These are phyloP conservation scores for Dryobates pubescens DNA, from an alignment of 2,797 vertebrate species.

Conservation along the genomic window DNA sequence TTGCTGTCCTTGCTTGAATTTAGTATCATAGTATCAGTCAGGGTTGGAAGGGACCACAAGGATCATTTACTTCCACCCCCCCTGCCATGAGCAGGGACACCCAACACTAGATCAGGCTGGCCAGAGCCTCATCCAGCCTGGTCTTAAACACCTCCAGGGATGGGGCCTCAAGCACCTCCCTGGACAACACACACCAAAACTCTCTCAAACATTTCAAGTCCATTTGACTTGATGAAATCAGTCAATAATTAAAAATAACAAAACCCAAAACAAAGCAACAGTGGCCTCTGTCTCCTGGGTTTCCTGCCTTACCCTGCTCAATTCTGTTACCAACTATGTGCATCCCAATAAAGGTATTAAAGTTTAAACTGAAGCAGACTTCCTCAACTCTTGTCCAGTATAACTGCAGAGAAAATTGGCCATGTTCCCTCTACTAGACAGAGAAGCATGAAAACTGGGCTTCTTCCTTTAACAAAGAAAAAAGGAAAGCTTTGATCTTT, in stretches of 20 bases:
- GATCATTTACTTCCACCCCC: too few relatives aligned
- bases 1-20: not conserved
- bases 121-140: too few relatives aligned
- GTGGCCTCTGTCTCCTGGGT: not conserved
- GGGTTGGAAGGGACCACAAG: too few relatives aligned
- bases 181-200: not conserved
- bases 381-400: constrained; percentile 40
- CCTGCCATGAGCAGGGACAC: too few relatives aligned
- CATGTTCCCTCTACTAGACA: constrained; percentile 43
- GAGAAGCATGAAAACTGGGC: constrained; percentile 42
- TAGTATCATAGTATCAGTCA: too few relatives aligned
- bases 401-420: constrained; percentile 47
- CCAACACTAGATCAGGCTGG: too few relatives aligned
- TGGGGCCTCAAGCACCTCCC: too few relatives aligned
- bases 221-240: not conserved
- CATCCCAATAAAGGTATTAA: constrained; percentile 40
- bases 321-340: not conserved
- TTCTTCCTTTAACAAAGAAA: not conserved
- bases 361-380: constrained; percentile 35
- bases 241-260: not conserved
- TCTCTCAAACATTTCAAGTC: not conserved
- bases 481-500: constrained; percentile 34
- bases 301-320: not conserved
- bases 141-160: too few relatives aligned
- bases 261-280: too few relatives aligned